Base-by-base conservation (phyloP, 2,113 vertebrate species). In the Sinosuthora webbiana region DNA sequence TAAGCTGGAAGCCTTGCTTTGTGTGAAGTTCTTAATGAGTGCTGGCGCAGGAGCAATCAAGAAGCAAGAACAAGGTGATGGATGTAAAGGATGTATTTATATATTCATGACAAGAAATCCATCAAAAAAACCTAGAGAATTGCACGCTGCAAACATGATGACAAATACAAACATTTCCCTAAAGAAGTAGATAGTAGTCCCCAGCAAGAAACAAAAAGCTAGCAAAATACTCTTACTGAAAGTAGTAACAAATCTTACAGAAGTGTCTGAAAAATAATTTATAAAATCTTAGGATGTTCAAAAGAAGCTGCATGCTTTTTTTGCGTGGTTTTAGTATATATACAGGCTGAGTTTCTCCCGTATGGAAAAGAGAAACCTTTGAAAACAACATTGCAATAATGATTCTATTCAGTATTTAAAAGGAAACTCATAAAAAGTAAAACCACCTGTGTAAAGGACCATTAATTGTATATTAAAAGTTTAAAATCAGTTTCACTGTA, bases 31-130 rank as follows among this genome's bases (percentile, higher is more conserved):
- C 37, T n/a, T 42, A 67, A 63, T 11, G 21, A 83, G 47, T 73
- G 81, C 55, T 85, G 81, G 25, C 39, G 19, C 33, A 87, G 57
- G 96, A 55, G 12, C 41, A 75, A 42, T 87, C 30, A 82, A 76
- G n/a, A 74, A 59, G 18, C 69, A 37, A 81, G 63, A 92, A 65
- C 39, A 87, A 80, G 42, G 47, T 84, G 68, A 67, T 89, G 50
- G 63, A 65, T 91, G 24, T 63, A 77, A 96, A 96, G 52, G 80
- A 76, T 87, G 21, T 21, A 49, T 94, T 95, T 91, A 57, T 93
- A 28, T 44, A 57, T 56, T 31, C 18, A 7, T 64, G 44, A 47
- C 88, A 96, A 95, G 79, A 95, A 92, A 93, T 74, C 59, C 33
- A 62, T 95, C 57, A 88, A 93, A 70, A 82, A 92, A 93, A 30